Conservation (phyloP, 2,888 invertebrate species). For the Eledona agricola region DNA sequence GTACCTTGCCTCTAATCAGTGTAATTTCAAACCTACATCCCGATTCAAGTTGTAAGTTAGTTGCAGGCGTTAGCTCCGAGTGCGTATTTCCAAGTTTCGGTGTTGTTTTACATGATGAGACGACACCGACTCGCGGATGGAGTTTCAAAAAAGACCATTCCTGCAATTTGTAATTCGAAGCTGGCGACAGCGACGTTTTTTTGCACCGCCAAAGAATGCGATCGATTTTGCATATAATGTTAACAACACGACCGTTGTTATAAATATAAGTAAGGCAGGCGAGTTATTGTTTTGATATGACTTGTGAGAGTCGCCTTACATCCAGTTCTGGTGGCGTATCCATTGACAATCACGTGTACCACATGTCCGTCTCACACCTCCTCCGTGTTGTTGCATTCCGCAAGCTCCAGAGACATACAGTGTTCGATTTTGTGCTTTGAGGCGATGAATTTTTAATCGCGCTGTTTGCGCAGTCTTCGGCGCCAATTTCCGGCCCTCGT, state of each 20-base stretch:
- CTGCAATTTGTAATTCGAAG: constrained; percentile 17
- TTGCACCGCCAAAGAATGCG: constrained; percentile 16
- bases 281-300: constrained; percentile 22
- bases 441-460: constrained; percentile 12
- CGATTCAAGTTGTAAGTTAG: too few species aligned
- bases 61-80: too few species aligned
- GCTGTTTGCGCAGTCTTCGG: constrained; percentile 1
- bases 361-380: constrained; percentile 26
- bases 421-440: too few species aligned
- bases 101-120: too few species aligned
- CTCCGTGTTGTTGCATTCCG: constrained; percentile 11
- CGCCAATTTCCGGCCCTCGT: constrained; percentile 13
- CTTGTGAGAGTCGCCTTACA: constrained; percentile 28
- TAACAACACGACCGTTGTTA: constrained; percentile 23
- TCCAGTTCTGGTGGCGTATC: constrained; percentile 22
- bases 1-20: too few species aligned
- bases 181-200: constrained; percentile 17
- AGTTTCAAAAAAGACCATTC: constrained; percentile 15
- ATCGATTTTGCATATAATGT: constrained; percentile 26
- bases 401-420: neutral
- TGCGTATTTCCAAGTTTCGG: too few species aligned
- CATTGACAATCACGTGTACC: constrained; percentile 28
- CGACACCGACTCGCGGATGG: too few species aligned
- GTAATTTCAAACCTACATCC: too few species aligned
- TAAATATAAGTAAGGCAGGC: constrained; percentile 24